Percentiles rank a stretch among this genome's conserved stretches.
These are phyloP conservation scores for Acleris emargana DNA, from an alignment of 2,888 invertebrate genomes.

Conservation along the genomic window DNA sequence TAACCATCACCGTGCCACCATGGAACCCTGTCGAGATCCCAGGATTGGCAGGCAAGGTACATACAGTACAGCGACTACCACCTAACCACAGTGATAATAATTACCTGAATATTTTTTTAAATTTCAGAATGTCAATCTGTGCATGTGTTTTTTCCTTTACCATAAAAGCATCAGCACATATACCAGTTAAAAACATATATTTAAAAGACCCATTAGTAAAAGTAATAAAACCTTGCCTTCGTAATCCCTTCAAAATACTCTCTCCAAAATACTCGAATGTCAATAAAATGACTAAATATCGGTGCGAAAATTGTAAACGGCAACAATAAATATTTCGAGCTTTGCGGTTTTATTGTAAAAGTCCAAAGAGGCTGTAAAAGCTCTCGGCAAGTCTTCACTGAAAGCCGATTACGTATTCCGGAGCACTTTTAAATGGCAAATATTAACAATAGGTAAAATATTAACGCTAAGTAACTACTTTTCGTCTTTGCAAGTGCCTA, in stretches of 20 bases:
- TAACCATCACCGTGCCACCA: too few species aligned
- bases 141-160: too few species aligned
- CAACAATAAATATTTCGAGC: slow-evolving; percentile 73
- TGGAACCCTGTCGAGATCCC: too few species aligned
- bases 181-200: too few species aligned
- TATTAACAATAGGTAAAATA: slow-evolving; percentile 34
- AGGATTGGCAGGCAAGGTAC: too few species aligned
- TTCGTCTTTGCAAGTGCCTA: slow-evolving; percentile 8
- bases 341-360: slow-evolving; percentile 66
- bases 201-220: too few species aligned
- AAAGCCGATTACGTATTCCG: slow-evolving; percentile 72
- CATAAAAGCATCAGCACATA: neutral
- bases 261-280: slow-evolving; percentile 38
- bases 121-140: too few species aligned
- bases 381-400: slow-evolving; percentile 71
- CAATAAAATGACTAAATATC: slow-evolving; percentile 53
- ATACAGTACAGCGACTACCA: too few species aligned
- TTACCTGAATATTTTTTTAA: too few species aligned
- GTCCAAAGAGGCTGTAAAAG: slow-evolving; percentile 64
- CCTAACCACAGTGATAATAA: too few species aligned
- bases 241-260: slow-evolving; percentile 19
- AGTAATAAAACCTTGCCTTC: neutral
- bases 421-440: slow-evolving; percentile 47
- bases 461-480: slow-evolving; percentile 30
- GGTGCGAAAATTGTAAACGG: slow-evolving; percentile 62